These are phyloP conservation scores for Hycleus cichorii DNA, from an alignment of 1,140 invertebrate genomes.

Conservation along the genomic window DNA sequence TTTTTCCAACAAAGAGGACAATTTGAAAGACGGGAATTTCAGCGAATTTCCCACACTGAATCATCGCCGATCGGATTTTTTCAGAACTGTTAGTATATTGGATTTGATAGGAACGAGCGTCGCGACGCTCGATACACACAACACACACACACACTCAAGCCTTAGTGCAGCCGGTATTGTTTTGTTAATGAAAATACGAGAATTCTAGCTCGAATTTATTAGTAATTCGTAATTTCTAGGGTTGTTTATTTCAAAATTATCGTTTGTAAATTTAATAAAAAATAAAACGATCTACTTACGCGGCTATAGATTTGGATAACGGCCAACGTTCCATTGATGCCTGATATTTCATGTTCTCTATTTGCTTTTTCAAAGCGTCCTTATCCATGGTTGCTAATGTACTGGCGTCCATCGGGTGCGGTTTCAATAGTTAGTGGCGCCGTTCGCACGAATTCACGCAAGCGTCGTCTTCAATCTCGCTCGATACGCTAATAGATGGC, in stretches of 20 bases:
- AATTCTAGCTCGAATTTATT: too few relatives aligned
- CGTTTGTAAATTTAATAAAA: background rate
- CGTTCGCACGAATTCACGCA: slow-evolving; percentile 37
- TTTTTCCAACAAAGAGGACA: too few relatives aligned
- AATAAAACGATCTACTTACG: slow-evolving; percentile 62
- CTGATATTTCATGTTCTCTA: slow-evolving; percentile 94
- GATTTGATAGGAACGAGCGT: background rate
- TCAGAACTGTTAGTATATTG: slow-evolving; percentile 2
- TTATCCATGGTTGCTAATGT: slow-evolving; percentile 90
- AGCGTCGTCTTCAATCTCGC: slow-evolving; percentile 22
- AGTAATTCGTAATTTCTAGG: too few relatives aligned
- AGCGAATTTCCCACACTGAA: too few relatives aligned
- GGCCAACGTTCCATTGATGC: slow-evolving; percentile 93
- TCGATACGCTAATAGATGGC: too few relatives aligned
- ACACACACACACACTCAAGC: too few relatives aligned
- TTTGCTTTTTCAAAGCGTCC: slow-evolving; percentile 93
- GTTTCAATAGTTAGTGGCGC: slow-evolving; percentile 23
- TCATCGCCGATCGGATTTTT: background rate
- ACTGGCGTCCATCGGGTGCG: slow-evolving; percentile 55
- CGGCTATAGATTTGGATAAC: slow-evolving; percentile 85
- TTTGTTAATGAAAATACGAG: too few relatives aligned
- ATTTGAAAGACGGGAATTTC: background rate
- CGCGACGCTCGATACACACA: slow-evolving; percentile 9
- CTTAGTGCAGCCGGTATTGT: too few relatives aligned
- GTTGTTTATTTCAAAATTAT: too few relatives aligned